Percentiles rank a stretch among this genome's conserved stretches.
These are phyloP conservation scores for Clunio marinus DNA, from an alignment of 2,888 invertebrate species.

Conservation along the genomic window DNA sequence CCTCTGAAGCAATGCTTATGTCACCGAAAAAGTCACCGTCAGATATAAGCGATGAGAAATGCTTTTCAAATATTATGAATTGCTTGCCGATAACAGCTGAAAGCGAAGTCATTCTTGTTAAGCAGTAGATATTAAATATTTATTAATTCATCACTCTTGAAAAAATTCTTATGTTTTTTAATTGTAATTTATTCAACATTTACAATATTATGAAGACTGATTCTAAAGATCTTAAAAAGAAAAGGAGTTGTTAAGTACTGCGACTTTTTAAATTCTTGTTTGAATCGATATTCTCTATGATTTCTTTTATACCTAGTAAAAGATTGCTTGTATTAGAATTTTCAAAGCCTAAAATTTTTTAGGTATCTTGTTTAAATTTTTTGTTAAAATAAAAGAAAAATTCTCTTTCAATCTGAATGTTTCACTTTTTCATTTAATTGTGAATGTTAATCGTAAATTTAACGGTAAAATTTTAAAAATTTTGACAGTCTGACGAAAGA, in stretches of 20 bases:
- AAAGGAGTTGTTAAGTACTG: not conserved
- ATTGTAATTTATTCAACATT: not conserved
- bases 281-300: not conserved
- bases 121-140: constrained; percentile 14
- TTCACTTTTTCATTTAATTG: too few relatives aligned
- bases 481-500: too few relatives aligned
- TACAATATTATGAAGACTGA: not conserved
- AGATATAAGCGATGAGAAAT: constrained; percentile 12
- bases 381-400: not conserved
- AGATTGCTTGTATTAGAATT: too few relatives aligned
- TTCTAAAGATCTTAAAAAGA: constrained; percentile 5
- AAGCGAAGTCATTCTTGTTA: constrained; percentile 29
- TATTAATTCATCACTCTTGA: not conserved
- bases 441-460: too few relatives aligned
- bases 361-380: too few relatives aligned
- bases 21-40: constrained; percentile 20
- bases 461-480: too few relatives aligned
- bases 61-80: constrained; percentile 10
- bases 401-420: not conserved
- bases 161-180: not conserved
- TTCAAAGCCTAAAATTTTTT: too few relatives aligned
- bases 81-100: constrained; percentile 18
- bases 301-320: too few relatives aligned
- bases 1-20: not conserved
- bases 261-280: not conserved